These are phyloP conservation scores for Formica exsecta DNA, from an alignment of 1,140 invertebrate species.

Conservation along the genomic window DNA sequence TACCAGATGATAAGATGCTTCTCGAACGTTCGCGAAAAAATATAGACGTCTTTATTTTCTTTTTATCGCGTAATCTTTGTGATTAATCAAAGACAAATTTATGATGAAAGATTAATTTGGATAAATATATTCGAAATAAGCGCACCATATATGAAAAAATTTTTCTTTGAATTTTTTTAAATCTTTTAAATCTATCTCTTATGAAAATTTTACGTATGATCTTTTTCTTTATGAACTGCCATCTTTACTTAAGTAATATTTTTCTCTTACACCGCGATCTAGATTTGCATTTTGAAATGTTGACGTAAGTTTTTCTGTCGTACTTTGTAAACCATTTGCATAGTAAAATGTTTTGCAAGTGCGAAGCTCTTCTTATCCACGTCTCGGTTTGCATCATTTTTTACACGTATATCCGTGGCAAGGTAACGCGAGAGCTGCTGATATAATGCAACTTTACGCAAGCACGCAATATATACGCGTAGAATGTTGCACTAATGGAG, in stretches of 20 bases:
- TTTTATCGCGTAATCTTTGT: background rate
- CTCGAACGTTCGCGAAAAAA: conserved; percentile 11
- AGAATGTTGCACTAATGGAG: conserved; percentile 24
- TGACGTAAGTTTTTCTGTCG: background rate
- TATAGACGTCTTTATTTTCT: background rate
- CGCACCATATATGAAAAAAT: too few species aligned
- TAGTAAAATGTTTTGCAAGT: background rate
- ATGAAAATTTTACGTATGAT: background rate
- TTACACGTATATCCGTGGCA: background rate
- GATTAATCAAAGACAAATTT: too few species aligned
- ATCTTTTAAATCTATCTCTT: too few species aligned
- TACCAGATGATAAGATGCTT: background rate
- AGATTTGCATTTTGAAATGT: background rate
- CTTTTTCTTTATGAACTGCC: background rate
- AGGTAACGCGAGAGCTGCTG: conserved; percentile 1
- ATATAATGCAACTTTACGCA: conserved; percentile 46
- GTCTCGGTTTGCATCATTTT: conserved; percentile 66
- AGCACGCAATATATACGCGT: conserved; percentile 11
- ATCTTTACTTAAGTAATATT: background rate
- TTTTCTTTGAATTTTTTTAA: too few species aligned
- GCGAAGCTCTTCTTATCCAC: background rate
- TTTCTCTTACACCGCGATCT: background rate
- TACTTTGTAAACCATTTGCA: conserved; percentile 21
- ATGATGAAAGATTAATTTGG: too few species aligned
- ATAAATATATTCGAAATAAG: too few species aligned